Conservation (phyloP, 23 tunicate species). For the Phallusia fumigata region DNA sequence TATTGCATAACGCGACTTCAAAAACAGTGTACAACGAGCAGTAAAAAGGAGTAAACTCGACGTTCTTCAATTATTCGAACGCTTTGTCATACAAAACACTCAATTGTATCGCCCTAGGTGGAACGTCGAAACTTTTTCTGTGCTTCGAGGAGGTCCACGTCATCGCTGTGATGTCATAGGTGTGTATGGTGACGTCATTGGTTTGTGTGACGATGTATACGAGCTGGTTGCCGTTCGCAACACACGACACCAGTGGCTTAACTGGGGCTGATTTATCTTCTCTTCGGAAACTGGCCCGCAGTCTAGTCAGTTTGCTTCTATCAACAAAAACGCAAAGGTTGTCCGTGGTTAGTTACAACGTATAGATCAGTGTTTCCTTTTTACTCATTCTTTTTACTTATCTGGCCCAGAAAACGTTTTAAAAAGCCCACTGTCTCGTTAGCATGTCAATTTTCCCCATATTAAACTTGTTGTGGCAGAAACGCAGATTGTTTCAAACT, state of each 20-base stretch:
- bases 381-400: too few relatives aligned
- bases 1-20: too few relatives aligned
- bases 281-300: not conserved
- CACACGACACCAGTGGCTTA: not conserved
- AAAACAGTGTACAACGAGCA: too few relatives aligned
- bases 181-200: not conserved
- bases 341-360: not conserved
- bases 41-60: too few relatives aligned
- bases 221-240: slow-evolving; percentile 4
- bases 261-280: not conserved
- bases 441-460: too few relatives aligned
- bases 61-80: too few relatives aligned
- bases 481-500: too few relatives aligned
- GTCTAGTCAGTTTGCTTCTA: not conserved
- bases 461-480: too few relatives aligned
- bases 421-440: too few relatives aligned
- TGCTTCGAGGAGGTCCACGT: not conserved
- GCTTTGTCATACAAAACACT: not conserved
- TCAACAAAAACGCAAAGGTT: not conserved
- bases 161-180: not conserved
- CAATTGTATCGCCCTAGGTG: not conserved
- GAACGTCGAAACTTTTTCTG: not conserved
- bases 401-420: too few relatives aligned
- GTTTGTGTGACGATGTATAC: not conserved
- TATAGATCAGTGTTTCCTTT: too few relatives aligned